Evolutionary conservation across 2,797 vertebrate species (phyloP).

Genomic region (Stomatorhinus walkeri): DNA sequence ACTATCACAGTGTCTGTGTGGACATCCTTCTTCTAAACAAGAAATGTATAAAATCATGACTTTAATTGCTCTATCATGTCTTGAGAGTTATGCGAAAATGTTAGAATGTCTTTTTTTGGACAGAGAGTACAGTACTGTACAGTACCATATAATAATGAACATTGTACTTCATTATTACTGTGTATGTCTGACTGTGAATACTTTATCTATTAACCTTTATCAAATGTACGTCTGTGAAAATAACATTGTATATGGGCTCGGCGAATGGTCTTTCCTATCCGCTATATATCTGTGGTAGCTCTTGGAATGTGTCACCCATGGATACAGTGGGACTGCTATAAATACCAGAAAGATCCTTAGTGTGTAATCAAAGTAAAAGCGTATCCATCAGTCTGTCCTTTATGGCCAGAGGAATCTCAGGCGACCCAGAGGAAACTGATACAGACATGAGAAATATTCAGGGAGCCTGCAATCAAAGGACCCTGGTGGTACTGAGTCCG

Average conservation of each 20-base stretch:
- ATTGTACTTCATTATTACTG: neutral
- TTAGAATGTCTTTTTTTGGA: neutral
- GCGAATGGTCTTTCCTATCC: neutral
- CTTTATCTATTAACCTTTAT: neutral
- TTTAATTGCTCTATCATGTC: neutral
- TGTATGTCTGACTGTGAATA: neutral
- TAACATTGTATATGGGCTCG: neutral
- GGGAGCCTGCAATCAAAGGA: neutral
- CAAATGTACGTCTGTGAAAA: neutral
- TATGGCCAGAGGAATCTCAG: neutral
- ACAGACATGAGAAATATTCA: neutral
- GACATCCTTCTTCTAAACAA: neutral
- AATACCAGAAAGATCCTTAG: neutral
- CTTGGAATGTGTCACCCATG: neutral
- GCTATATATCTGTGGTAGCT: neutral
- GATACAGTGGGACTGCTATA: neutral
- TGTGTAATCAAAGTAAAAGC: neutral
- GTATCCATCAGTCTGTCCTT: neutral
- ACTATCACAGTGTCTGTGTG: neutral
- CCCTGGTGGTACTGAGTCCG: neutral
- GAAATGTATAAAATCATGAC: neutral
- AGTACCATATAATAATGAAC: neutral
- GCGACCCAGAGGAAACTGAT: neutral
- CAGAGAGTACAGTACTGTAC: neutral
- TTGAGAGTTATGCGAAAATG: neutral